phyloP scores from a whole-genome alignment of 1,140 invertebrate genomes.

The Caenorhabditis remanei region DNA sequence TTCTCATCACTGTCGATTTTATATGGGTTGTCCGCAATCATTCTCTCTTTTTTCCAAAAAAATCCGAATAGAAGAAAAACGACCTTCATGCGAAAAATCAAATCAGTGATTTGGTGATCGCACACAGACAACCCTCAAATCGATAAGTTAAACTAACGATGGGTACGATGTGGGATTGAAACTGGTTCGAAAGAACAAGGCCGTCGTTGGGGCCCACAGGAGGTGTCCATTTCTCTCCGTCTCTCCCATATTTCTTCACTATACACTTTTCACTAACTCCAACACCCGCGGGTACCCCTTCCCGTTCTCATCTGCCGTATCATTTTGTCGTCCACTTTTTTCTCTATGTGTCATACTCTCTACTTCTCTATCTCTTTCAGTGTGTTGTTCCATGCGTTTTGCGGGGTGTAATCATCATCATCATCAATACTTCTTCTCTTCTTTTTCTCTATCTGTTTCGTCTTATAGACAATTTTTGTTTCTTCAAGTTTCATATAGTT shows the following conservation, averaged over 20 bases:
- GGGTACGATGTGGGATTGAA: not conserved
- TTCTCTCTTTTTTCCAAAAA: too few species aligned
- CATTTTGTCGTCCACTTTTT: slow-evolving; percentile 14
- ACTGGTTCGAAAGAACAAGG: slow-evolving; percentile 55
- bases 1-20: too few species aligned
- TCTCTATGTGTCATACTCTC: not conserved
- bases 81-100: not conserved
- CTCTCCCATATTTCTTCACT: not conserved
- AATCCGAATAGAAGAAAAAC: not conserved
- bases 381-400: slow-evolving; percentile 54
- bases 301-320: slow-evolving; percentile 27
- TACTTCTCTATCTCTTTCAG: slow-evolving; percentile 20
- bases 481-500: not conserved
- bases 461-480: not conserved
- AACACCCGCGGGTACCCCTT: slow-evolving; percentile 3
- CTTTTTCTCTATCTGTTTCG: not conserved
- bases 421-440: slow-evolving; percentile 10
- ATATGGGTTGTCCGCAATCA: too few species aligned
- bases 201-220: not conserved
- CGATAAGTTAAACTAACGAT: slow-evolving; percentile 22
- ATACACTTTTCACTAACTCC: not conserved
- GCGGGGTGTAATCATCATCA: slow-evolving; percentile 41
- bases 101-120: not conserved
- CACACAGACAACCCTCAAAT: not conserved
- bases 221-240: slow-evolving; percentile 10